These are phyloP conservation scores for Liodrosophila aerea DNA, from an alignment of 2,888 invertebrate species.

Conservation along the genomic window DNA sequence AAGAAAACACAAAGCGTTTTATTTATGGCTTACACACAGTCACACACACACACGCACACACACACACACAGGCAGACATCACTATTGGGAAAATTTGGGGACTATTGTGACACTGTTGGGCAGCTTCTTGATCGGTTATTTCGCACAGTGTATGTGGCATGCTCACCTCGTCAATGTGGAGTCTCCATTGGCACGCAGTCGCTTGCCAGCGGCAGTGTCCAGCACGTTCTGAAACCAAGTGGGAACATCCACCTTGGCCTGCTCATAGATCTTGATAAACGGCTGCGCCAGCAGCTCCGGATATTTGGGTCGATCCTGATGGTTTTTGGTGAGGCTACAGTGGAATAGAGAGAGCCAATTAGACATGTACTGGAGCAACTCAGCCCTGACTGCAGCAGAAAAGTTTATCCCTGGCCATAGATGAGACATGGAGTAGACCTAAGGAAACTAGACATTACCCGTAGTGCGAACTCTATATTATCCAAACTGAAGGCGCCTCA, in stretches of 20 bases:
- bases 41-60: conserved; percentile 2
- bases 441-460: no score
- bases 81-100: conserved; percentile 17
- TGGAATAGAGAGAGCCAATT: no score
- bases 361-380: no score
- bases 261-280: conserved; percentile 92
- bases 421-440: no score
- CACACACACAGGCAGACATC: conserved; percentile 17
- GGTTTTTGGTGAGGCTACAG: conserved; percentile 95
- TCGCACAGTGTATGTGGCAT: not conserved
- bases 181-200: conserved; percentile 60
- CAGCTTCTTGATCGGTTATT: not conserved
- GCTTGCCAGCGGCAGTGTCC: conserved; percentile 83
- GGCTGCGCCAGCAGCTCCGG: conserved; percentile 93
- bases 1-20: conserved; percentile 39
- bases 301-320: conserved; percentile 96
- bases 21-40: conserved; percentile 19
- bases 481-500: no score
- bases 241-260: conserved; percentile 88
- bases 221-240: conserved; percentile 91
- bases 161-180: conserved; percentile 81
- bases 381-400: no score
- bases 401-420: no score
- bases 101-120: conserved; percentile 1
- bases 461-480: no score